Conservation (phyloP, 2,113 vertebrate species). For the Chitala chitala region DNA sequence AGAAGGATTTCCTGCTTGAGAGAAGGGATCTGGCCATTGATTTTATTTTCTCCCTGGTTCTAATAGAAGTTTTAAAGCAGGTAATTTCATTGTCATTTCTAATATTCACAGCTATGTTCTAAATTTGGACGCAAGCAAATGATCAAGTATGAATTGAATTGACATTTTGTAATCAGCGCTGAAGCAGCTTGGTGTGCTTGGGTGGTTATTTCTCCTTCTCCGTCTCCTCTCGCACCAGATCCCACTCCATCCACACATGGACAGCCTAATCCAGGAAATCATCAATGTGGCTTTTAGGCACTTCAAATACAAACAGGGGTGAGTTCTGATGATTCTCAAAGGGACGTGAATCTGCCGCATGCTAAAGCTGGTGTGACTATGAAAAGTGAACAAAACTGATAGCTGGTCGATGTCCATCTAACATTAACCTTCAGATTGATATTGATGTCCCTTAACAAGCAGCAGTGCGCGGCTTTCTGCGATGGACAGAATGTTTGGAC, state of each 20-base stretch:
- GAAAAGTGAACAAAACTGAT: too few species aligned
- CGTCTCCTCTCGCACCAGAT: conserved; percentile 65
- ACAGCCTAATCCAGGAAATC: conserved; percentile 93
- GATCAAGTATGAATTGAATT: not conserved
- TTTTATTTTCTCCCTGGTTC: conserved; percentile 96
- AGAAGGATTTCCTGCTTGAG: conserved; percentile 95
- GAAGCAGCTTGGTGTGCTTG: too few species aligned
- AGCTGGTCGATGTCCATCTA: too few species aligned
- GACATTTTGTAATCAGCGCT: not conserved
- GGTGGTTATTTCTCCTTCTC: not conserved
- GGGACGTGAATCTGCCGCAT: too few species aligned
- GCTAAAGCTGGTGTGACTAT: too few species aligned
- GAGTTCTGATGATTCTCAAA: conserved; percentile 53
- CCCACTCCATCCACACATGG: conserved; percentile 92
- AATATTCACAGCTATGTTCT: too few species aligned
- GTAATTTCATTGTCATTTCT: conserved; percentile 50
- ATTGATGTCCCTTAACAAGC: too few species aligned
- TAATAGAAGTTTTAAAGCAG: conserved; percentile 98
- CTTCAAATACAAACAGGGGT: conserved; percentile 99
- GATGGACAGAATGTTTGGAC: not conserved
- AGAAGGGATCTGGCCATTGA: conserved; percentile 97
- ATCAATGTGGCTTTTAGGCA: conserved; percentile 97
- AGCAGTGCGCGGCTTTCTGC: not conserved
- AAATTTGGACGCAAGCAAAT: not conserved
- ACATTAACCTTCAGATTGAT: too few species aligned